These are phyloP conservation scores for Megaceryle alcyon DNA, from an alignment of 2,797 vertebrate species.

Conservation along the genomic window DNA sequence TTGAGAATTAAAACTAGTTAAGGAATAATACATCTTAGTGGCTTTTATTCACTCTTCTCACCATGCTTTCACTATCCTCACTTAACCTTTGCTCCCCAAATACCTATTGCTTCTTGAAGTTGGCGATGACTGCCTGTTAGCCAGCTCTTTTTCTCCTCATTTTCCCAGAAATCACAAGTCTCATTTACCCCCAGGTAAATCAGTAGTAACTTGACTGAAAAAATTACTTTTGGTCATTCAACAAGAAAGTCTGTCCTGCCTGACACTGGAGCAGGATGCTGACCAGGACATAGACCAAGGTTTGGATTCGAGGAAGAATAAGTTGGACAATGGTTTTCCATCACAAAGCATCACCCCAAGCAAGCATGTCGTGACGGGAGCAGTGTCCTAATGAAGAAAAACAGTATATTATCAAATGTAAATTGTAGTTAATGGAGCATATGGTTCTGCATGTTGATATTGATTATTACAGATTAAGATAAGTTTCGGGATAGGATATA, in stretches of 20 bases:
- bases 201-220: slow-evolving; percentile 15
- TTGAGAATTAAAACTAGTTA: slow-evolving; percentile 35
- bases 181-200: neutral
- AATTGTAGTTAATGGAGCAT: slow-evolving; percentile 45
- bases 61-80: neutral
- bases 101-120: neutral
- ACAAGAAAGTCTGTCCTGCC: neutral
- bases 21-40: neutral
- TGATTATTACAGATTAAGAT: slow-evolving; percentile 28
- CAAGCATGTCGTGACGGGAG: accelerated
- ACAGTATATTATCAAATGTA: slow-evolving; percentile 25
- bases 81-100: neutral
- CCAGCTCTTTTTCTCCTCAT: neutral
- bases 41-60: slow-evolving; percentile 5
- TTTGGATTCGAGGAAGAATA: neutral
- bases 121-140: neutral
- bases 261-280: neutral
- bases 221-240: neutral
- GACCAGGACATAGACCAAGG: neutral
- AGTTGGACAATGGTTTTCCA: neutral
- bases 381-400: slow-evolving; percentile 18
- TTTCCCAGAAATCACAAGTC: neutral
- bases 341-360: neutral
- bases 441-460: slow-evolving; percentile 13
- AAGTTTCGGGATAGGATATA: neutral